Evolutionary conservation across 2,888 invertebrate genomes (phyloP).

Genomic region (Apamea sordens): DNA sequence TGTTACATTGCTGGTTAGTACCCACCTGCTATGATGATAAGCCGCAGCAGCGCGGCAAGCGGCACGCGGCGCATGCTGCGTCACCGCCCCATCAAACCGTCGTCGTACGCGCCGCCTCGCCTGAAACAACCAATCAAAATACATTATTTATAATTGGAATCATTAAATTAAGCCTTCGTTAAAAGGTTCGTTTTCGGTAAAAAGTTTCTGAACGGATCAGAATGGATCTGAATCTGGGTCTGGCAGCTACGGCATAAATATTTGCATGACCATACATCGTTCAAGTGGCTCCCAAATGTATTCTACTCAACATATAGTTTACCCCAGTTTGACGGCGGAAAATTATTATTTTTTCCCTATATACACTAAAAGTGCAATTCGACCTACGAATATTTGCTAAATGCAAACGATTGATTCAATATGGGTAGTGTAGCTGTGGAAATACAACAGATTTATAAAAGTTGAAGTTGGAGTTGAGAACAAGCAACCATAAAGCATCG

Average conservation of each 20-base stretch:
- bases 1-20: background rate
- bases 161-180: no score
- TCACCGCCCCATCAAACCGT: conserved; percentile 84
- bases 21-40: conserved; percentile 83
- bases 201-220: background rate
- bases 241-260: background rate
- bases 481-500: conserved; percentile 11
- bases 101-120: conserved; percentile 47
- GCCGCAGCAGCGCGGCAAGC: conserved; percentile 86
- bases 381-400: background rate
- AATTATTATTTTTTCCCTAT: background rate
- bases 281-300: background rate
- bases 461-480: background rate
- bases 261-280: background rate
- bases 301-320: background rate
- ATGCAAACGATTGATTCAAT: background rate
- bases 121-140: conserved; percentile 71
- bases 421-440: background rate
- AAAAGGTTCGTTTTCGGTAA: background rate
- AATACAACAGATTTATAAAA: background rate
- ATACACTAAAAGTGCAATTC: background rate
- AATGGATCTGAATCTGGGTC: background rate
- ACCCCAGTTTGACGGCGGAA: background rate
- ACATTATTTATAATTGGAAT: conserved; percentile 2
- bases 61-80: conserved; percentile 86